These are phyloP conservation scores for Premnoplex brunnescens DNA, from an alignment of 2,797 vertebrate genomes.

Conservation along the genomic window DNA sequence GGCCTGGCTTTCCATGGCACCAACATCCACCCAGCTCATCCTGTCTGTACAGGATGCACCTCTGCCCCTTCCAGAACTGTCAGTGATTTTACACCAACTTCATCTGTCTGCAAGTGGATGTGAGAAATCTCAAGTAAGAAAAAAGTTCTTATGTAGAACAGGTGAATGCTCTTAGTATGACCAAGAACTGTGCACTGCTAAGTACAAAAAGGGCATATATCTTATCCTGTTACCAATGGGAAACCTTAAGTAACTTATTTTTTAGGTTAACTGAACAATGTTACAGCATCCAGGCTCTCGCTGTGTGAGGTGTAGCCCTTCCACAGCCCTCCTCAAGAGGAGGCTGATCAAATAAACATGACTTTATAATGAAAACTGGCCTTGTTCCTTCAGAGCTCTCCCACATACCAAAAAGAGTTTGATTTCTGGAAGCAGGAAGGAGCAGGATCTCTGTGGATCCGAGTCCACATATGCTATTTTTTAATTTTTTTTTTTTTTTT, in stretches of 20 bases:
- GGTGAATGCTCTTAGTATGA: not conserved
- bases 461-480: not conserved
- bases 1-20: not conserved
- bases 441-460: not conserved
- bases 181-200: not conserved
- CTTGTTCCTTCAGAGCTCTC: not conserved
- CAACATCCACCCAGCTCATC: accelerated
- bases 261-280: not conserved
- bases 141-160: not conserved
- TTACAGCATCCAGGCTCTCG: accelerated
- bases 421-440: slow-evolving; percentile 18
- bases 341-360: not conserved
- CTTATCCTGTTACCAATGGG: not conserved
- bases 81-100: not conserved
- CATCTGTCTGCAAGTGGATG: not conserved
- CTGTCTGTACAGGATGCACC: not conserved
- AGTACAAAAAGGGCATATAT: not conserved
- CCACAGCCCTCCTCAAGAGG: not conserved
- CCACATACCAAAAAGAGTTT: not conserved
- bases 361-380: not conserved
- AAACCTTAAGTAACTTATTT: not conserved
- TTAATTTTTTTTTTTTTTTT: not conserved
- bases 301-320: not conserved
- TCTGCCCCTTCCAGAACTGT: not conserved
- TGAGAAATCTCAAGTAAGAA: not conserved